These are phyloP conservation scores for Melanocharis versteri DNA, from an alignment of 2,113 vertebrate genomes.

Conservation along the genomic window DNA sequence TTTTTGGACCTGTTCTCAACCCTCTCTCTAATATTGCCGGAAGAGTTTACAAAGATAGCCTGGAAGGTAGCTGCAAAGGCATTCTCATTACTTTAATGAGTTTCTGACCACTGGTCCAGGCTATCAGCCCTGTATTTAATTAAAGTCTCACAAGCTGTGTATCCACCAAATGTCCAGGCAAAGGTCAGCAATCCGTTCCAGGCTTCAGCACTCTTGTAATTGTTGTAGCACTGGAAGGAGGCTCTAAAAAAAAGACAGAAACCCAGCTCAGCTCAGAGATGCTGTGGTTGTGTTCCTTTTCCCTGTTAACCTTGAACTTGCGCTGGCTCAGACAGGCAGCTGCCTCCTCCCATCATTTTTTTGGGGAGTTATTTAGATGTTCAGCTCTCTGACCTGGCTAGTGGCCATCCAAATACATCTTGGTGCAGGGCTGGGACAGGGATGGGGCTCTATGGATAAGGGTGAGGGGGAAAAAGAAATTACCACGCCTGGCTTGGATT, in stretches of 20 bases:
- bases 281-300: background rate
- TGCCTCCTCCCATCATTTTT: background rate
- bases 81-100: constrained; percentile 60
- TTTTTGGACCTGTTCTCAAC: constrained; percentile 15
- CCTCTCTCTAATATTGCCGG: constrained; percentile 26
- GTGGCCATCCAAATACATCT: background rate
- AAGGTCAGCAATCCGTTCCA: constrained; percentile 45
- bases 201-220: background rate
- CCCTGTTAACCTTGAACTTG: background rate
- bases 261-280: background rate
- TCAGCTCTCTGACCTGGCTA: background rate
- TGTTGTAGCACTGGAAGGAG: background rate
- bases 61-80: constrained; percentile 28
- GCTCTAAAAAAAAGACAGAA: background rate
- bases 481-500: background rate
- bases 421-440: background rate
- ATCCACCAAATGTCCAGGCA: constrained; percentile 38
- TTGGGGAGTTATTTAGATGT: background rate
- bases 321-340: background rate
- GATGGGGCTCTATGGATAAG: background rate
- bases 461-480: background rate
- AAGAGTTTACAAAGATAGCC: constrained; percentile 35
- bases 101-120: constrained; percentile 54
- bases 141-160: constrained; percentile 27
- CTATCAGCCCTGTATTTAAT: constrained; percentile 46